Percentiles rank a stretch among this genome's conserved stretches.
Conservation (phyloP, 2,113 vertebrate species). For the Herpailurus yagouaroundi region DNA sequence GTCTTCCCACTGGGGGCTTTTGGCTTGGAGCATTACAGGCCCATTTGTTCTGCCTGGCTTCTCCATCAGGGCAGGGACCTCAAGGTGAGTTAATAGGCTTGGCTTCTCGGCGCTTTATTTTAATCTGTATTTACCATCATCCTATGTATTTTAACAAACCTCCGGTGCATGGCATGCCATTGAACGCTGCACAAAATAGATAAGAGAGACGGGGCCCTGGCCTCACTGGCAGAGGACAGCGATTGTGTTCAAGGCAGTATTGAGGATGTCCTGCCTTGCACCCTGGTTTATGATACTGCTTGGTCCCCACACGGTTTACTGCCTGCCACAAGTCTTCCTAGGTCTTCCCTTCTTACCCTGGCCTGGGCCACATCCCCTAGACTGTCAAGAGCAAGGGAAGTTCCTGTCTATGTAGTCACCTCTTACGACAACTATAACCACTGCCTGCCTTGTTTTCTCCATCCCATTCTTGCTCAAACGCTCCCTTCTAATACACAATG, state of each 20-base stretch:
- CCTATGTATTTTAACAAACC: constrained; percentile 31
- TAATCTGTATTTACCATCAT: constrained; percentile 69
- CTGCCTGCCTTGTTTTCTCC: not conserved
- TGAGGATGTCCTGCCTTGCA: not conserved
- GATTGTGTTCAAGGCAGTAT: too few species aligned
- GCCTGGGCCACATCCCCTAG: not conserved
- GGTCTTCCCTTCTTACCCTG: not conserved
- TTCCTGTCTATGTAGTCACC: not conserved
- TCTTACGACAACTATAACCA: not conserved
- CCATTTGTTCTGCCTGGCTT: constrained; percentile 70
- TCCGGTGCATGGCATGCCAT: not conserved
- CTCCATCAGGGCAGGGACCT: constrained; percentile 47
- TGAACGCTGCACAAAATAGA: constrained; percentile 7
- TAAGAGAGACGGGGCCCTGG: not conserved
- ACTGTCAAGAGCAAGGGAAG: not conserved
- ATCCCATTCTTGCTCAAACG: not conserved
- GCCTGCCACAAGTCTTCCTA: not conserved
- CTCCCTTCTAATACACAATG: not conserved
- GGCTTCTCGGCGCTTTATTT: constrained; percentile 31
- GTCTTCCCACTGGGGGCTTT: constrained; percentile 48
- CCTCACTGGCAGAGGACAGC: not conserved
- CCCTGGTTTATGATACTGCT: not conserved
- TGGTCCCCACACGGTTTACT: not conserved
- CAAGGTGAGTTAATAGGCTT: constrained; percentile 71
- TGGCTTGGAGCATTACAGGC: not conserved